Evolutionary conservation across 2,888 invertebrate genomes (phyloP).

Genomic region (Salticus scenicus): DNA sequence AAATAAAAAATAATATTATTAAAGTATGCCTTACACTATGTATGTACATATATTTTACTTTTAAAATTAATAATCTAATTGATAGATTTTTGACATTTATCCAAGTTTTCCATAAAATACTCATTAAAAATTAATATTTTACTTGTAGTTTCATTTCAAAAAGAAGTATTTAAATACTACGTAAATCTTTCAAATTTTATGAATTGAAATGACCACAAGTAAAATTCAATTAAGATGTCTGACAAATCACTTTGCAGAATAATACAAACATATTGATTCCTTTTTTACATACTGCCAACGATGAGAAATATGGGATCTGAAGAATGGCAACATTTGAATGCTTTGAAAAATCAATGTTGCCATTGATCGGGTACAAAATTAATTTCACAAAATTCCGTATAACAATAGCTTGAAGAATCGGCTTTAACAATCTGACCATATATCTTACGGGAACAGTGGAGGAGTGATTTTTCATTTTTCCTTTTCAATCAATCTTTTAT

Average conservation of each 20-base stretch:
- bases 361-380: slow-evolving; percentile 61
- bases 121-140: too few species aligned
- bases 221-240: background rate
- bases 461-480: slow-evolving; percentile 53
- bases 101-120: too few species aligned
- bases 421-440: slow-evolving; percentile 45
- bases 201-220: too few species aligned
- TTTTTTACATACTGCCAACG: background rate
- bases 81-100: too few species aligned
- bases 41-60: too few species aligned
- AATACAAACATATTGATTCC: background rate
- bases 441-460: slow-evolving; percentile 51
- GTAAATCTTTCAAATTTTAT: too few species aligned
- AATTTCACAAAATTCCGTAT: slow-evolving; percentile 61
- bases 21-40: too few species aligned
- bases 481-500: background rate
- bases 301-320: background rate
- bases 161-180: too few species aligned
- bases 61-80: too few species aligned
- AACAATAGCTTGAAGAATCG: slow-evolving; percentile 61
- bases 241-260: background rate
- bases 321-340: background rate
- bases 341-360: slow-evolving; percentile 36
- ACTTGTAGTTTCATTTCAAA: too few species aligned
- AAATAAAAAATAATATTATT: too few species aligned